Conservation (phyloP, 2,888 invertebrate species). For the Mythimna impura region DNA sequence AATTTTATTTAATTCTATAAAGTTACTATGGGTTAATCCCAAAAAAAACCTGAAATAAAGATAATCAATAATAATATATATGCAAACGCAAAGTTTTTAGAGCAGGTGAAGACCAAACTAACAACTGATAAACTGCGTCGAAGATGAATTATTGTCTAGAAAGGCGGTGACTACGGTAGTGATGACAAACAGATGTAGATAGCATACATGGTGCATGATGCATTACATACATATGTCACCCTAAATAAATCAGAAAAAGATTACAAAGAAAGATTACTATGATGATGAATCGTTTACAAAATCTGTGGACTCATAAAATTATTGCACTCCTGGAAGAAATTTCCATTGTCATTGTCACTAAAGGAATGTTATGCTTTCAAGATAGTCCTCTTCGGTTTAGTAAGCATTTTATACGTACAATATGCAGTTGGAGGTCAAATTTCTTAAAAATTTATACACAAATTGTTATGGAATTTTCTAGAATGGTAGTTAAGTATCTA, state of each 20-base stretch:
- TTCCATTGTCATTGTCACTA: too few species aligned
- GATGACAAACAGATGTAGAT: too few species aligned
- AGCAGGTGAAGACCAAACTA: not conserved
- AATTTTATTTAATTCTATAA: too few species aligned
- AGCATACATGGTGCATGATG: too few species aligned
- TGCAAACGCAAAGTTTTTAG: not conserved
- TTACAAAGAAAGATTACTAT: not conserved
- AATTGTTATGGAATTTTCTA: not conserved
- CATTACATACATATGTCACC: not conserved
- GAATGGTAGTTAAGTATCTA: not conserved
- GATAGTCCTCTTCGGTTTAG: not conserved
- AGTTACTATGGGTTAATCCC: too few species aligned
- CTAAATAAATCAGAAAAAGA: not conserved
- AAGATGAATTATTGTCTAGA: not conserved
- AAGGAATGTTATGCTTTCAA: not conserved
- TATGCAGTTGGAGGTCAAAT: not conserved
- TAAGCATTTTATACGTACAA: not conserved
- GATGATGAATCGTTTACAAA: not conserved
- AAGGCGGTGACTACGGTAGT: not conserved
- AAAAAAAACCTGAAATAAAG: too few species aligned
- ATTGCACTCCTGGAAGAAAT: not conserved
- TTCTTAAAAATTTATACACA: not conserved
- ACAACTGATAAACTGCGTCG: not conserved
- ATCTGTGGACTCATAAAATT: not conserved
- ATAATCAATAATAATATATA: too few species aligned